Percentiles rank a stretch among this genome's conserved stretches.
phyloP scores from a whole-genome alignment of 2,797 vertebrate species.

The Knipowitschia caucasica region DNA sequence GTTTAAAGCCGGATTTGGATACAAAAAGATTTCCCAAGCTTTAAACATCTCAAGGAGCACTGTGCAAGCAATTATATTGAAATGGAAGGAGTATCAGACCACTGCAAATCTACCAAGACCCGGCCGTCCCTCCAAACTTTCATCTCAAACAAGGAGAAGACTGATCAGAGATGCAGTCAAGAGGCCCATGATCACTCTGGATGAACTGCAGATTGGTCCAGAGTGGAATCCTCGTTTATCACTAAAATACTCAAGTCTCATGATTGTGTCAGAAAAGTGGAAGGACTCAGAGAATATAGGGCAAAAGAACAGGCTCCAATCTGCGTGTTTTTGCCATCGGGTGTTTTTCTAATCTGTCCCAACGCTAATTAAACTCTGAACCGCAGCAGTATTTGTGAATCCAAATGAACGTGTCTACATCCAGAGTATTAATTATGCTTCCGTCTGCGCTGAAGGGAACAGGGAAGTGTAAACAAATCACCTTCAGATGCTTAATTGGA shows the following conservation, averaged over 20 bases:
- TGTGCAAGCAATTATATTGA: no score
- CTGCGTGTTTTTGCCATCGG: not conserved
- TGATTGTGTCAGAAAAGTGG: not conserved
- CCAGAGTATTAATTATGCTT: conserved; percentile 7
- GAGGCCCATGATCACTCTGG: no score
- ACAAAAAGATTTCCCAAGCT: no score
- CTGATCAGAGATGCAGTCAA: no score
- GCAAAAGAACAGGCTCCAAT: not conserved
- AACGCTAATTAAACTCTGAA: conserved; percentile 9
- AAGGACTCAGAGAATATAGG: not conserved
- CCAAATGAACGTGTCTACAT: conserved; percentile 5
- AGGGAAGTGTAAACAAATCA: conserved; percentile 27
- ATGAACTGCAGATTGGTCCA: no score
- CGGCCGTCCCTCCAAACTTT: no score
- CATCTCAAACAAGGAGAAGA: no score
- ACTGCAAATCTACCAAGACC: no score
- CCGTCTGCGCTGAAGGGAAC: conserved; percentile 14
- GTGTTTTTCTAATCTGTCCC: conserved; percentile 2
- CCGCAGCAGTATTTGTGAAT: conserved; percentile 8
- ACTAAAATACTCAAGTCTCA: not conserved
- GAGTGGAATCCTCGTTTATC: no score
- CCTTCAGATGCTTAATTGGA: conserved; percentile 32
- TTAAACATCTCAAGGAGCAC: no score
- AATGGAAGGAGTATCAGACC: no score
- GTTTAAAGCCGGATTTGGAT: no score